Conservation (phyloP, 2,888 invertebrate genomes). For the Hemaris fuciformis region DNA sequence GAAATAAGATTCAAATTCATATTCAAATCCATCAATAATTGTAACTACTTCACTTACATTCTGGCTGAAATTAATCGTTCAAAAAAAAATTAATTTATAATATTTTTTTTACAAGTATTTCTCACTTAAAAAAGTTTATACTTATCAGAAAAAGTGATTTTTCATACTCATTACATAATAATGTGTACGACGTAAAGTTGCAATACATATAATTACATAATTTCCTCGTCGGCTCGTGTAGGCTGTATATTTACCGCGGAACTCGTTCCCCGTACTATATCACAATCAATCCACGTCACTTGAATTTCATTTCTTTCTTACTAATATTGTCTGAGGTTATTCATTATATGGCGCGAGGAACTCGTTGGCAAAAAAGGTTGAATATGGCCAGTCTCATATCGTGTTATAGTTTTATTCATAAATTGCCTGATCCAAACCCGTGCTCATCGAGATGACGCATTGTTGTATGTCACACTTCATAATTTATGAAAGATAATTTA, state of each 20-base stretch:
- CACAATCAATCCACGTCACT: constrained; percentile 59
- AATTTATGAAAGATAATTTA: too few species aligned
- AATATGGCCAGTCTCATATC: neutral
- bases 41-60: too few species aligned
- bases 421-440: neutral
- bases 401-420: neutral
- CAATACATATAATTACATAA: neutral
- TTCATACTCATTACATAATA: neutral
- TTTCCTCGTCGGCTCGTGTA: neutral
- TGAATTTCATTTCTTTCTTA: constrained; percentile 12
- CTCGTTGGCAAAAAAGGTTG: neutral
- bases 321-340: neutral
- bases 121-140: neutral
- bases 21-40: too few species aligned
- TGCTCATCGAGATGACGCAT: too few species aligned
- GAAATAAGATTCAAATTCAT: too few species aligned
- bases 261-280: constrained; percentile 37
- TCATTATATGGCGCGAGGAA: neutral
- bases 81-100: too few species aligned
- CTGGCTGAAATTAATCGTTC: too few species aligned
- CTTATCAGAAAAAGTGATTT: neutral
- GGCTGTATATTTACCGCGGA: neutral
- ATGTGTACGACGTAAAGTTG: neutral
- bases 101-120: too few species aligned
- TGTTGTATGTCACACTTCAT: too few species aligned